These are phyloP conservation scores for Equus quagga DNA, from an alignment of 2,113 vertebrate species.

Conservation along the genomic window DNA sequence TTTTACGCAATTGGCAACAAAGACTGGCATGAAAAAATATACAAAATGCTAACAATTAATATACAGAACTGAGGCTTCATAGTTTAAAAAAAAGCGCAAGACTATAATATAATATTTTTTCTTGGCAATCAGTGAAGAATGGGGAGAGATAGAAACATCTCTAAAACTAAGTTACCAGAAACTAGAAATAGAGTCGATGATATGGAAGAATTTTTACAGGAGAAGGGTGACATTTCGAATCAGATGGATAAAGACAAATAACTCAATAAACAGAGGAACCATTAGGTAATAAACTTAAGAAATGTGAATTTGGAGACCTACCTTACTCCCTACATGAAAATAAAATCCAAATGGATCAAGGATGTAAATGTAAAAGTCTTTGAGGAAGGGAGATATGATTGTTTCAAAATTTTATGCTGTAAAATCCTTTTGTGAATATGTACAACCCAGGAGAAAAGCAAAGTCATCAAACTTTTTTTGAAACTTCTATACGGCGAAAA, in stretches of 20 bases:
- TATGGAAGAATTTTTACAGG: background rate
- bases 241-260: conserved; percentile 18
- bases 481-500: conserved; percentile 31
- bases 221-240: background rate
- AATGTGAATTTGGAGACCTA: background rate
- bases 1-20: background rate
- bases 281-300: background rate
- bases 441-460: conserved; percentile 49
- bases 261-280: background rate
- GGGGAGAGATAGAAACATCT: background rate
- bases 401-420: background rate
- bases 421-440: conserved; percentile 40
- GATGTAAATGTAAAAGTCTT: conserved; percentile 36
- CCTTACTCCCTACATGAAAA: background rate
- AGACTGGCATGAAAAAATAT: background rate
- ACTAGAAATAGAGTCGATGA: background rate
- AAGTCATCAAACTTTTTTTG: background rate
- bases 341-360: conserved; percentile 7
- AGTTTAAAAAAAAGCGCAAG: background rate
- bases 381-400: conserved; percentile 25
- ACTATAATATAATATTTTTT: background rate
- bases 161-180: conserved; percentile 19
- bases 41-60: background rate
- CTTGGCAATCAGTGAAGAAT: background rate
- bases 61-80: background rate